Evolutionary conservation across 2,888 invertebrate species (phyloP).

Genomic region (Meliscaeva auricollis): DNA sequence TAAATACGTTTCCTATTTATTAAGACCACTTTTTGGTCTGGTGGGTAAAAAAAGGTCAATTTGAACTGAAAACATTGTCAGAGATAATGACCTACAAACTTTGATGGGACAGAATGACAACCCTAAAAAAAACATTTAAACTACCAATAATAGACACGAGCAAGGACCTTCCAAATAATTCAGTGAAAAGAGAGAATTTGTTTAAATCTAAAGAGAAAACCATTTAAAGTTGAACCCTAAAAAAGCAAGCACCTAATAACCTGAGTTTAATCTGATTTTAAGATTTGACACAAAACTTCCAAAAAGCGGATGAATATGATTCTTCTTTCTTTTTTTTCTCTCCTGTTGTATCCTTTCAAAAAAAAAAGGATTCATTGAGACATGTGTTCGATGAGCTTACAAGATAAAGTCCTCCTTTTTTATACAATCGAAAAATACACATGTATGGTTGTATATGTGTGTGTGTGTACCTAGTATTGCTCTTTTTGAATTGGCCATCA

Average conservation of each 20-base stretch:
- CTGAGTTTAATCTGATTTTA: slow-evolving; percentile 11
- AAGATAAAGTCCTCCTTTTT: slow-evolving; percentile 44
- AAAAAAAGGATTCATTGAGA: slow-evolving; percentile 34
- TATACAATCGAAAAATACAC: neutral
- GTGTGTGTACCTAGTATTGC: neutral
- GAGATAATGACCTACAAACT: slow-evolving; percentile 11
- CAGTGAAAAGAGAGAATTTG: neutral
- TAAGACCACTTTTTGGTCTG: neutral
- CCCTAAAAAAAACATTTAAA: slow-evolving; percentile 22
- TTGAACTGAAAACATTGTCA: slow-evolving; percentile 30
- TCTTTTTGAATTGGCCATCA: slow-evolving; percentile 39
- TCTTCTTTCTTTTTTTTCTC: neutral
- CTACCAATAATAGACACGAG: slow-evolving; percentile 8
- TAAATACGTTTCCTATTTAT: slow-evolving; percentile 15
- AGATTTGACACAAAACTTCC: slow-evolving; percentile 5
- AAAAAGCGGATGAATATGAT: neutral
- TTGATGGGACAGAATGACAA: slow-evolving; percentile 8
- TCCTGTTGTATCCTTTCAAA: neutral
- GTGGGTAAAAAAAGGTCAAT: slow-evolving; percentile 58
- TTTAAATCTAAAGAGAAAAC: neutral
- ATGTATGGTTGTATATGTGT: too few relatives aligned
- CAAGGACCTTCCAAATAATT: slow-evolving; percentile 3
- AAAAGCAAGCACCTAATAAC: neutral
- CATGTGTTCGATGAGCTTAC: slow-evolving; percentile 15
- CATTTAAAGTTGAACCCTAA: slow-evolving; percentile 22